Evolutionary conservation across 2,113 vertebrate genomes (phyloP).

Genomic region (Eulacestoma nigropectus): DNA sequence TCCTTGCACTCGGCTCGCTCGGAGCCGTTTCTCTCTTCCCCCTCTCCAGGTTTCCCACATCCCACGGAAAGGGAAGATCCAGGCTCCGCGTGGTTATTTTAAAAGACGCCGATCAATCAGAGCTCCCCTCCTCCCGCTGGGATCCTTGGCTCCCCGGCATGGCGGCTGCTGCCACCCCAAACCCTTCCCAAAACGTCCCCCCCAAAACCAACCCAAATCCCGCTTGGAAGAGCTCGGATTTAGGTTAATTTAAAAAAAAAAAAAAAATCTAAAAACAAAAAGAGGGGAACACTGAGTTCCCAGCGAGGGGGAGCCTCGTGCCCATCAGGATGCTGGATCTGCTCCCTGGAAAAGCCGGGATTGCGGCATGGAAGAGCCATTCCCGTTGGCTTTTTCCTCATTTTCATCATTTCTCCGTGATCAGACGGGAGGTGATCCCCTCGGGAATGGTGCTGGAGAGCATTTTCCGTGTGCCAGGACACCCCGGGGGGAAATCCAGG

Average conservation of each 20-base stretch:
- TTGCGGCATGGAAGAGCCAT: background rate
- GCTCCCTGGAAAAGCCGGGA: background rate
- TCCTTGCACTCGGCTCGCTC: background rate
- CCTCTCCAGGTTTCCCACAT: conserved; percentile 42
- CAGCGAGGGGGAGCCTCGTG: accelerated
- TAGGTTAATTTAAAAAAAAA: background rate
- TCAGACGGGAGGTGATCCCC: background rate
- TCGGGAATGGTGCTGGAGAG: background rate
- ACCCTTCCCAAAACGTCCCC: background rate
- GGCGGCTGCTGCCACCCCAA: accelerated
- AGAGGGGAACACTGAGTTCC: background rate
- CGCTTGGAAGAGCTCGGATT: background rate
- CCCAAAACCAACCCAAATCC: background rate
- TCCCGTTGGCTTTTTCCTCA: background rate
- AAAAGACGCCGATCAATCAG: background rate
- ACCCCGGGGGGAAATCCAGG: background rate
- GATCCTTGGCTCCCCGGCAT: background rate
- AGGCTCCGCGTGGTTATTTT: background rate
- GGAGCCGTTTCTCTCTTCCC: conserved; percentile 15
- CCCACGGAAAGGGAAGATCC: conserved; percentile 29
- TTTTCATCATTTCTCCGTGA: accelerated
- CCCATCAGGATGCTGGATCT: background rate
- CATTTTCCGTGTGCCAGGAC: background rate
- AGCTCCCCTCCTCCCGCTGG: background rate
- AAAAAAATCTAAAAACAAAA: background rate